Conservation (phyloP, 2,113 vertebrate species). For the Grantiella picta region DNA sequence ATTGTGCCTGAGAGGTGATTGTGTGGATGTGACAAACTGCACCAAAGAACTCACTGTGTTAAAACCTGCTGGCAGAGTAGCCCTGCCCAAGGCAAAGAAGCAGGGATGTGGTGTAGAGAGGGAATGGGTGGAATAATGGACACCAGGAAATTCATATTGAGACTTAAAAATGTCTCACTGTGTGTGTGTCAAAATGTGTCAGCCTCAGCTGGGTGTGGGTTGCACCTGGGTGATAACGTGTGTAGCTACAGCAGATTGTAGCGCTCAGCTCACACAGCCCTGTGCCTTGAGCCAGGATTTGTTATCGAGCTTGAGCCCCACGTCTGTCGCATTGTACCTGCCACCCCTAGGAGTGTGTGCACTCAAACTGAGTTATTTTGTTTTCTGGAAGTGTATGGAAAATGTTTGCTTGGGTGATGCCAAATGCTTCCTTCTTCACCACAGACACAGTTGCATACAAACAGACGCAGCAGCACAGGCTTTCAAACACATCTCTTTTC, state of each 20-base stretch:
- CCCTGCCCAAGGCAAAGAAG: neutral
- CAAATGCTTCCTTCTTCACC: neutral
- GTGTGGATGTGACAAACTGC: neutral
- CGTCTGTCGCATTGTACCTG: neutral
- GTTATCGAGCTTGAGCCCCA: neutral
- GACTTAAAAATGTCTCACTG: neutral
- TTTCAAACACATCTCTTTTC: neutral
- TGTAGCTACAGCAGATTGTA: neutral
- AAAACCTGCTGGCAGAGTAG: accelerated
- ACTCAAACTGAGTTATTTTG: neutral
- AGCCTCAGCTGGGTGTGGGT: neutral
- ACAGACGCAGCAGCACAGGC: neutral
- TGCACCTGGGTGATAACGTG: neutral
- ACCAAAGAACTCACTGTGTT: neutral
- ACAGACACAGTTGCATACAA: neutral
- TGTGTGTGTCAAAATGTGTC: neutral
- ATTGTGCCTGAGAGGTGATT: neutral
- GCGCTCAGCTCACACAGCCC: neutral
- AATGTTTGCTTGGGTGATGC: neutral
- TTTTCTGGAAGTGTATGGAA: neutral
- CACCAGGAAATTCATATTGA: neutral
- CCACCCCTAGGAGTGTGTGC: neutral
- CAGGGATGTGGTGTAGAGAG: neutral
- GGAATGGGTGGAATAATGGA: neutral
- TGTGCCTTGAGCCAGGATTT: neutral